These are phyloP conservation scores for Xestia c-nigrum DNA, from an alignment of 2,888 invertebrate species.

Conservation along the genomic window DNA sequence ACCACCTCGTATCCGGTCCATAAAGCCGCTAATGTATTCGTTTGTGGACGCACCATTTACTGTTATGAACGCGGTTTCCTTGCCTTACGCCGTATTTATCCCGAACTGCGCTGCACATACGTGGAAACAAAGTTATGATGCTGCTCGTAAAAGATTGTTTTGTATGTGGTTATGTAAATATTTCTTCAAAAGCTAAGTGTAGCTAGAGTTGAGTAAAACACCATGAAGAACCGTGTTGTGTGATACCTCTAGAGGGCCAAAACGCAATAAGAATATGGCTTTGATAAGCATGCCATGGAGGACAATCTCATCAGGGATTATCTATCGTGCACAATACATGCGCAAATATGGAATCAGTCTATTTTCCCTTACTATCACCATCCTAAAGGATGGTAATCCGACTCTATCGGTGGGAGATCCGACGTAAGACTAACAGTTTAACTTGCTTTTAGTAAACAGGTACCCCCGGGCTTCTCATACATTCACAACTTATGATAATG, in stretches of 20 bases:
- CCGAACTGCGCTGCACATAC: slow-evolving; percentile 58
- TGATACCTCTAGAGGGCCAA: background rate
- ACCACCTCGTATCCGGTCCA: slow-evolving; percentile 75
- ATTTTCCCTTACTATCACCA: background rate
- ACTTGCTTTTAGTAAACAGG: background rate
- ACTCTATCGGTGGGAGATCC: background rate
- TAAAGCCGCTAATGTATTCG: slow-evolving; percentile 82
- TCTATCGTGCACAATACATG: no score
- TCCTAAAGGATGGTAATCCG: background rate
- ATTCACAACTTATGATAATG: background rate
- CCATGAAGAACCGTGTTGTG: background rate
- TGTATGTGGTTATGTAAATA: background rate
- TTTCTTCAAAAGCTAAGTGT: background rate
- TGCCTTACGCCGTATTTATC: slow-evolving; percentile 78
- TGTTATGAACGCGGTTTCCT: slow-evolving; percentile 79
- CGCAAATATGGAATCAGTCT: no score
- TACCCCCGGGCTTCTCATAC: no score
- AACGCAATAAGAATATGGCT: background rate
- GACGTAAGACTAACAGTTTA: background rate
- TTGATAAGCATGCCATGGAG: background rate
- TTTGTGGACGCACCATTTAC: slow-evolving; percentile 82
- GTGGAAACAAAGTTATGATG: slow-evolving; percentile 38
- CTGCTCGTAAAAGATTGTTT: slow-evolving; percentile 23
- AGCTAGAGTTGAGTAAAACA: background rate
- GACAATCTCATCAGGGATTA: background rate